Evolutionary conservation across 2,113 vertebrate genomes (phyloP), one percentile per base, ranked within the genome.

Genomic region (Arenaria interpres): DNA sequence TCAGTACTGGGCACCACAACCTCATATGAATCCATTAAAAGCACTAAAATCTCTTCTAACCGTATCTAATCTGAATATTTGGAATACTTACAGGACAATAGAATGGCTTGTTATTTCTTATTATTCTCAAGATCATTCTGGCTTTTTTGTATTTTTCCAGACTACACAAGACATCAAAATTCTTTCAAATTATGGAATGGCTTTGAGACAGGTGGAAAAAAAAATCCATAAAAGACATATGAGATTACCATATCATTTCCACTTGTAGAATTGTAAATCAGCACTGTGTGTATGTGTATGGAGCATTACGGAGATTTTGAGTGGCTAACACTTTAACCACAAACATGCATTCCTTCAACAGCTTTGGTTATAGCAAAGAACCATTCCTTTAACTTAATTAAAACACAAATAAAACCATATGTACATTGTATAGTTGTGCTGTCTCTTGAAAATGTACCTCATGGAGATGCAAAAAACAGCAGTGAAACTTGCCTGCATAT

Each of bases 231-330:
- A 63, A 67, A 8, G 17, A 57, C 14, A 73, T 76, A 54, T 6
- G 2, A 37, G 25, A 51, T 51, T 43, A 57, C 23, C 12, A 2
- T 41, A 51, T 18, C 4, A 57, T 48, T 88, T 88, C 75, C 35
- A 46, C 10, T 64, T 39, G 13, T 53, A 68, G 30, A 89, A 69
- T 18, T 67, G 2, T 43, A 85, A 64, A 12, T 83, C 41, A 77
- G 8, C 7, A 9, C 10, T 64, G 6, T 63, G 13, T 19, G 41
- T 25, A 48, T 7, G 15, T 23, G 25, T 50, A 54, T 0, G 1
- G 10, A 62, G 5, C 33, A 51, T 46, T 41, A 41, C 0, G 2
- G 64, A 85, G 23, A 64, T 81, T 71, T 24, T 71, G 21, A 60
- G 51, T 0, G 2, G n/a, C 13, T 51, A 60, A 89, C 19, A 9